Conservation (phyloP, 2,113 vertebrate species). For the Mohoua ochrocephala region DNA sequence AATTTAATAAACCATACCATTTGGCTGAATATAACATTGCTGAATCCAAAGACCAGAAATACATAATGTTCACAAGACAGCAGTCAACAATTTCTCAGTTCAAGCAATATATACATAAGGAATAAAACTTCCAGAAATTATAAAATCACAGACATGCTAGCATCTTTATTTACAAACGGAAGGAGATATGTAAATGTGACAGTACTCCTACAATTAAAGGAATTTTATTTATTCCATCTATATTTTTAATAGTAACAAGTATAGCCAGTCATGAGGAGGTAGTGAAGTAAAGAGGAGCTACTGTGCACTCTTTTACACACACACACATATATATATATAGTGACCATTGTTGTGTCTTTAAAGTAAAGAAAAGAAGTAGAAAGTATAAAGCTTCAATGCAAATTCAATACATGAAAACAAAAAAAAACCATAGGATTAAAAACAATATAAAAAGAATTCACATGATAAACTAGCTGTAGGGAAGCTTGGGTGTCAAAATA, state of each 20-base stretch:
- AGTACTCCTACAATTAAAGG: not conserved
- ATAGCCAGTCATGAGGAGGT: not conserved
- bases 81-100: not conserved
- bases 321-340: not conserved
- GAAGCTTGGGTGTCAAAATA: not conserved
- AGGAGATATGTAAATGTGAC: not conserved
- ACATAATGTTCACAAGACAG: not conserved
- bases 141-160: not conserved
- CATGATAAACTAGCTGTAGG: not conserved
- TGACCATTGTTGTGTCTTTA: not conserved
- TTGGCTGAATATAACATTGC: not conserved
- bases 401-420: not conserved
- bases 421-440: not conserved
- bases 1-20: not conserved
- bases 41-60: not conserved
- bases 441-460: not conserved
- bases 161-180: not conserved
- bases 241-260: not conserved
- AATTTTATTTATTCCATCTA: not conserved
- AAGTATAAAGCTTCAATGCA: not conserved
- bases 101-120: not conserved
- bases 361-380: not conserved
- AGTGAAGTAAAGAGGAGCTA: not conserved
- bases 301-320: not conserved
- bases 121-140: not conserved